Base-by-base conservation (phyloP, 2,113 vertebrate genomes). In the Sapayoa aenigma region DNA sequence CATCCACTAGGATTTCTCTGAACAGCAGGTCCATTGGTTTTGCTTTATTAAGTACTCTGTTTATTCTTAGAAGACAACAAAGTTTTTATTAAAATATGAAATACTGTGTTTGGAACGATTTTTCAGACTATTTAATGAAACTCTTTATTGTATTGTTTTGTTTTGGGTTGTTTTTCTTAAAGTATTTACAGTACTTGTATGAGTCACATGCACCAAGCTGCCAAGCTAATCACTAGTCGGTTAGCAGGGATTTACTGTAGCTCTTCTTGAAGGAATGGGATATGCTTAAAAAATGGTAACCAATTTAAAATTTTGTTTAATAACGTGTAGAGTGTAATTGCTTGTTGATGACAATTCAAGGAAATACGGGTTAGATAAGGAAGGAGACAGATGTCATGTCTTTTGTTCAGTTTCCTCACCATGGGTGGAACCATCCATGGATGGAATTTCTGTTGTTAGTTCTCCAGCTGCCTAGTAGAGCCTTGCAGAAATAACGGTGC, bases 361-460 rank as follows among this genome's bases (percentile, higher is more conserved):
- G 94, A 97, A 96, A 95, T 80, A 72, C 0, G 56, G 28, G 52
- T 91, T 92, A 88, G 90, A 94, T 93, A 75, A 92, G 90, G 93
- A 93, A 95, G 88, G 68, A 95, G 90, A 95, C 86, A 92, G 92
- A 94, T 93, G 92, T 93, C 72, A 81, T 84, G 76, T 89, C 76
- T 90, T 96, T 97, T 97, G 90, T 95, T 96, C 28, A 39, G 60
- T 94, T 96, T 96, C 95, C 95, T 96, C 77, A 72, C 55, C 44
- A 39, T 91, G 95, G 94, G 96, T 93, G 96, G 96, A 94, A 91
- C 93, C 93, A 95, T 94, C 85, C 56, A 78, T 75, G 86, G 22
- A 77, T 89, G 86, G 77, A 94, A 92, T 96, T 95, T 94, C 69
- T 94, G 89, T 79, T 73, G 39, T 58, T 67, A 76, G 58, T 91